A percentile compares a stretch with the other conserved stretches of the same genome.
phyloP scores from a whole-genome alignment of 2,797 vertebrate genomes.

The Hippoglossus hippoglossus region DNA sequence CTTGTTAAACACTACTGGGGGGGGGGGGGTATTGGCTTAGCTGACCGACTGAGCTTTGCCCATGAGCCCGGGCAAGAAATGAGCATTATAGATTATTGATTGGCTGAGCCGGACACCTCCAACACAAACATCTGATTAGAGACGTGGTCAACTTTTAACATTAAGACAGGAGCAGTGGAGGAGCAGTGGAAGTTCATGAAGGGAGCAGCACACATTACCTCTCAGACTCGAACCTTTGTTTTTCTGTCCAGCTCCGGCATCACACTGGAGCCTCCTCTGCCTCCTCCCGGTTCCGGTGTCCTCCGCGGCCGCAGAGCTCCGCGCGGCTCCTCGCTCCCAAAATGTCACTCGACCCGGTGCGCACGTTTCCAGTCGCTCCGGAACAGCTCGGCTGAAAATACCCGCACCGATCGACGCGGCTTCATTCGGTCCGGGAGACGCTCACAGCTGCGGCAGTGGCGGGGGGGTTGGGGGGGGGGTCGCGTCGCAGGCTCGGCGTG shows the following conservation, averaged over 20 bases:
- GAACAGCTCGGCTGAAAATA: constrained; percentile 45
- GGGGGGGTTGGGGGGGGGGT: constrained; percentile 58
- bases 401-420: constrained; percentile 54
- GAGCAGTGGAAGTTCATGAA: too few relatives aligned
- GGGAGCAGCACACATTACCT: constrained; percentile 48
- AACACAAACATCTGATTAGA: not conserved
- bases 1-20: constrained; percentile 66
- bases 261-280: not conserved
- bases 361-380: constrained; percentile 47
- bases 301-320: not conserved
- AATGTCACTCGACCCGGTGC: not conserved
- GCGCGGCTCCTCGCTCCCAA: constrained; percentile 19
- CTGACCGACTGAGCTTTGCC: constrained; percentile 35
- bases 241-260: constrained; percentile 40
- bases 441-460: constrained; percentile 62
- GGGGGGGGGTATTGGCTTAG: constrained; percentile 67
- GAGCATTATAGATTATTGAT: constrained; percentile 36
- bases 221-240: constrained; percentile 63
- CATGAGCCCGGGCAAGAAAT: constrained; percentile 29
- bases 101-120: constrained; percentile 18
- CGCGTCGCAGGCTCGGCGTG: constrained; percentile 39
- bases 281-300: not conserved
- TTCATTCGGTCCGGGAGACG: constrained; percentile 18
- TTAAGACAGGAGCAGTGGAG: too few relatives aligned
- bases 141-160: not conserved